phyloP scores from a whole-genome alignment of 2,888 invertebrate genomes.

The Acholoe squamosa region DNA sequence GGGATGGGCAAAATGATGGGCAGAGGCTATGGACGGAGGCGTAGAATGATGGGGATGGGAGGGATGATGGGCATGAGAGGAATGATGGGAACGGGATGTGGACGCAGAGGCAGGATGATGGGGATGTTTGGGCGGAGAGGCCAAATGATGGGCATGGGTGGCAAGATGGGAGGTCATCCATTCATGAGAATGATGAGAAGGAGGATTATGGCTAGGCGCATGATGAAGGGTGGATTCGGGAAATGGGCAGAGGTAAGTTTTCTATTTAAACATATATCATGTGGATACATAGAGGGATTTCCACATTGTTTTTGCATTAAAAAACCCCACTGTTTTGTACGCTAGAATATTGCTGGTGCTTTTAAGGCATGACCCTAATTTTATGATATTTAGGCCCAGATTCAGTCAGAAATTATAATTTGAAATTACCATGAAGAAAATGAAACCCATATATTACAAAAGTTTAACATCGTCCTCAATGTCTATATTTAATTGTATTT shows the following conservation, averaged over 20 bases:
- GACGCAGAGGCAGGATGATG: background rate
- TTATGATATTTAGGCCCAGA: too few species aligned
- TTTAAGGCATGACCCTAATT: too few species aligned
- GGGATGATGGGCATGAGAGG: constrained; percentile 24
- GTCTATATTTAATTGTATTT: background rate
- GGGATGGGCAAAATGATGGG: background rate
- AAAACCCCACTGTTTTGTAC: too few species aligned
- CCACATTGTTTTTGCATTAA: too few species aligned
- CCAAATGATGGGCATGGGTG: background rate
- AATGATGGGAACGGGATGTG: background rate
- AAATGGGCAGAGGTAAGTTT: background rate
- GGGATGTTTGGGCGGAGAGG: background rate
- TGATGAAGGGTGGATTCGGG: background rate
- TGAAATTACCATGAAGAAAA: too few species aligned
- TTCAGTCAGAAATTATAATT: too few species aligned
- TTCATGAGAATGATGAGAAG: background rate
- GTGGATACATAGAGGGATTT: too few species aligned
- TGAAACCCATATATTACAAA: too few species aligned
- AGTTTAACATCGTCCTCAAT: background rate
- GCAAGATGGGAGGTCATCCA: background rate
- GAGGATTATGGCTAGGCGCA: background rate
- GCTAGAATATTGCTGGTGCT: too few species aligned
- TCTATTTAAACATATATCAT: background rate
- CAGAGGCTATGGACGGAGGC: background rate
- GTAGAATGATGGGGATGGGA: background rate